Percentiles rank a stretch among this genome's conserved stretches.
Conservation (phyloP, 2,113 vertebrate species). For the Anser cygnoides region DNA sequence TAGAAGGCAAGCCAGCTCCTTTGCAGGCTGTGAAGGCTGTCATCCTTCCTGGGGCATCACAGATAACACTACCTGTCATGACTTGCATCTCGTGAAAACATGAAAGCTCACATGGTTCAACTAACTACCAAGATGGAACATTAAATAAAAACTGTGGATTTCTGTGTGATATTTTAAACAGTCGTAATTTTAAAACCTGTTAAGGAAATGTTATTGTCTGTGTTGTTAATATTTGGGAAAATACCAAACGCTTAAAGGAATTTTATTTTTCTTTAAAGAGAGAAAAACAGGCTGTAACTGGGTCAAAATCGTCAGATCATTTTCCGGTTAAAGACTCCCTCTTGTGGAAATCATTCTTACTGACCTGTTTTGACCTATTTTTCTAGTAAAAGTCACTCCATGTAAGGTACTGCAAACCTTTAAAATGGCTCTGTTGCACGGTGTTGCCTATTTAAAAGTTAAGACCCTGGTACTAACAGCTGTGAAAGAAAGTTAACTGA, state of each 20-base stretch:
- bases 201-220: background rate
- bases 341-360: slow-evolving; percentile 52
- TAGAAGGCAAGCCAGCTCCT: background rate
- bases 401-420: background rate
- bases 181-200: background rate
- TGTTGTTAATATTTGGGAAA: background rate
- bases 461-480: background rate
- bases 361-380: slow-evolving; percentile 44
- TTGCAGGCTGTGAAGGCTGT: background rate
- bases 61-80: rapidly evolving
- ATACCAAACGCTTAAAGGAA: background rate
- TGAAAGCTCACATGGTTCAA: rapidly evolving
- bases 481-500: background rate
- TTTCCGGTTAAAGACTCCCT: slow-evolving; percentile 33
- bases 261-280: background rate
- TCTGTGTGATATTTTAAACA: background rate
- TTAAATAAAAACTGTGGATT: rapidly evolving
- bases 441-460: background rate
- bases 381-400: slow-evolving; percentile 25
- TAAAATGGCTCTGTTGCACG: rapidly evolving
- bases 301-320: slow-evolving; percentile 12
- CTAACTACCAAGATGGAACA: background rate
- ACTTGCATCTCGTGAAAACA: background rate
- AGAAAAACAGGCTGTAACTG: background rate
- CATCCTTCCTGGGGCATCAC: background rate